These are phyloP conservation scores for Pachycephala philippinensis DNA, from an alignment of 2,113 vertebrate genomes.

Conservation along the genomic window DNA sequence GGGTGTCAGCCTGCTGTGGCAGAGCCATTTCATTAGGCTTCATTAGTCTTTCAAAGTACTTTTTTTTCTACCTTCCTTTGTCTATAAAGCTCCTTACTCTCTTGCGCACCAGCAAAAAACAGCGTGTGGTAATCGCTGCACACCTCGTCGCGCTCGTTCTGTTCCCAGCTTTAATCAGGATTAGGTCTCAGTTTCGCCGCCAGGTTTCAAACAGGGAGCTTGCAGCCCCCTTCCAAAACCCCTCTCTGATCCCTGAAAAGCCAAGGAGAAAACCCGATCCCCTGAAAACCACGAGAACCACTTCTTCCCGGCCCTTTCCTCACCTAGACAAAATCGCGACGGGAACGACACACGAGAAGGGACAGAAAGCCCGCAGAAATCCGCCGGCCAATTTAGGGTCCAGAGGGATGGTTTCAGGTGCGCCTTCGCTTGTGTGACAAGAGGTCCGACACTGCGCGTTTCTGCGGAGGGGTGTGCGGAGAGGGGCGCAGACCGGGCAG, in stretches of 20 bases:
- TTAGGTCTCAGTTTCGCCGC: background rate
- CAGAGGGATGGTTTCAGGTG: background rate
- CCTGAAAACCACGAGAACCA: background rate
- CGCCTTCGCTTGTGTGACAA: background rate
- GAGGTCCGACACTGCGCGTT: background rate
- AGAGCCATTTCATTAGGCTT: background rate
- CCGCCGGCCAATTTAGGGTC: rapidly evolving
- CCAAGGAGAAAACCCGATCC: background rate
- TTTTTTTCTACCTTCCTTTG: background rate
- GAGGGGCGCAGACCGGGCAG: background rate
- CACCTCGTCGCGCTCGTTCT: background rate
- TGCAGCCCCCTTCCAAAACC: background rate
- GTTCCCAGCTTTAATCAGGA: background rate
- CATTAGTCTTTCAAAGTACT: background rate
- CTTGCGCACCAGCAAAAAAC: background rate
- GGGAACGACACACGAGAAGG: background rate
- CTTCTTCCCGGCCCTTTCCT: background rate
- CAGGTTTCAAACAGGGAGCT: background rate
- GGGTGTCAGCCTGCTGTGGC: background rate
- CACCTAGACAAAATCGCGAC: background rate
- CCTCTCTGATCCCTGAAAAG: background rate
- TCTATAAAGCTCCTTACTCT: background rate
- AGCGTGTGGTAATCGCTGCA: background rate
- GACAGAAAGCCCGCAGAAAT: background rate
- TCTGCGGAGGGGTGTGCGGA: background rate